Evolutionary conservation across 1,140 invertebrate species (phyloP).

Genomic region (Danaus melanippus): DNA sequence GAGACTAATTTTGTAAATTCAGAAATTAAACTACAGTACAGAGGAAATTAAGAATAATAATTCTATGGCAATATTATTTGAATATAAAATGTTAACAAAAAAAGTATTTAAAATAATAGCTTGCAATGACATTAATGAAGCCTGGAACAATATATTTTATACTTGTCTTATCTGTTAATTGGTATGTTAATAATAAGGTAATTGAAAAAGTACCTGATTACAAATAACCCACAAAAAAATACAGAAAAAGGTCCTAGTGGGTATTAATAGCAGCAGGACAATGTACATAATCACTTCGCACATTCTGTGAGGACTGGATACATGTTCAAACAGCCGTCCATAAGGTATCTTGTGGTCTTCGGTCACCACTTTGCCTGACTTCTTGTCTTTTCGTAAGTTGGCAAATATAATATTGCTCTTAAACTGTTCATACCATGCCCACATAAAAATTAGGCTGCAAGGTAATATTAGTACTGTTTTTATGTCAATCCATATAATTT

Average conservation of each 20-base stretch:
- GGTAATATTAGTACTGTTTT: slow-evolving; percentile 60
- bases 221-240: slow-evolving; percentile 80
- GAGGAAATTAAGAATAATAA: no score
- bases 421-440: slow-evolving; percentile 80
- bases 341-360: slow-evolving; percentile 83
- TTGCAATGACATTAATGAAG: no score
- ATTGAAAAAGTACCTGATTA: slow-evolving; percentile 80
- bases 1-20: no score
- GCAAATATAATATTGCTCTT: slow-evolving; percentile 80
- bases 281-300: slow-evolving; percentile 88
- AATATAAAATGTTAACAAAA: slow-evolving; percentile 7
- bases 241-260: slow-evolving; percentile 57
- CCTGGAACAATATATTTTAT: no score
- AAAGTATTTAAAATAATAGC: background rate
- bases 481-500: slow-evolving; percentile 41
- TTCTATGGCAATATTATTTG: no score
- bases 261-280: slow-evolving; percentile 74
- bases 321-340: slow-evolving; percentile 82
- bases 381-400: slow-evolving; percentile 79
- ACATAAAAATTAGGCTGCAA: slow-evolving; percentile 75
- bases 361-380: slow-evolving; percentile 75
- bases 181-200: background rate
- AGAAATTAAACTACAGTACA: no score
- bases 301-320: slow-evolving; percentile 87
- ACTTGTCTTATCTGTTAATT: background rate